phyloP scores from a whole-genome alignment of 2,888 invertebrate genomes.

The Hedya salicella region DNA sequence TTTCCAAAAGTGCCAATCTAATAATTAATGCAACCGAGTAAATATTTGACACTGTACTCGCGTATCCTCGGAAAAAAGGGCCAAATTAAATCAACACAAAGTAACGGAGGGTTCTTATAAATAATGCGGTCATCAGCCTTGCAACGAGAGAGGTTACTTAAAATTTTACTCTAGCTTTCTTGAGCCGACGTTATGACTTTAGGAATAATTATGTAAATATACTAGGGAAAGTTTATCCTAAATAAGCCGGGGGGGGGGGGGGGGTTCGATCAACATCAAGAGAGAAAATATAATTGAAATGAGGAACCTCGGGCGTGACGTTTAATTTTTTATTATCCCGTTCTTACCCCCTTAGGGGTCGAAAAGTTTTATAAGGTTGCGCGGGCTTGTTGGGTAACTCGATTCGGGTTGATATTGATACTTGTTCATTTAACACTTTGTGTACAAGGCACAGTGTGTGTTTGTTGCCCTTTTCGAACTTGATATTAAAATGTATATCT shows the following conservation, averaged over 20 bases:
- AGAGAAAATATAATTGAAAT: constrained; percentile 50
- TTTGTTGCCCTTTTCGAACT: neutral
- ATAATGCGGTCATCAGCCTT: constrained; percentile 62
- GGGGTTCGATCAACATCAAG: constrained; percentile 48
- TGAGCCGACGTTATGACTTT: constrained; percentile 53
- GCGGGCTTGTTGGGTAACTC: constrained; percentile 21
- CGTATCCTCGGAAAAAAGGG: constrained; percentile 48
- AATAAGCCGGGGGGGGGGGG: constrained; percentile 48
- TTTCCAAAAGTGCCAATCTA: constrained; percentile 35
- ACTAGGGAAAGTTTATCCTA: constrained; percentile 50
- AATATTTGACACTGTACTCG: constrained; percentile 42
- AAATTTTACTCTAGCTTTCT: constrained; percentile 56
- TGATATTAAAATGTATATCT: neutral
- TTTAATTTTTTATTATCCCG: constrained; percentile 49
- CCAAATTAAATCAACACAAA: constrained; percentile 61
- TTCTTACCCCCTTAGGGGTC: constrained; percentile 46
- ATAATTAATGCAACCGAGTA: constrained; percentile 38
- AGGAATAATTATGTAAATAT: constrained; percentile 63
- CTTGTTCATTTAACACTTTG: constrained; percentile 15
- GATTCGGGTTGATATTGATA: constrained; percentile 17
- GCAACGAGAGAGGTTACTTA: constrained; percentile 50
- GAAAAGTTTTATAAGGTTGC: constrained; percentile 31
- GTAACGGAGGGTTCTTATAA: constrained; percentile 57
- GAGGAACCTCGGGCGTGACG: constrained; percentile 42
- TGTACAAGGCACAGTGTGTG: neutral